Evolutionary conservation across 1,140 invertebrate genomes (phyloP), one percentile per base, ranked within the genome.

Genomic region (Epicauta chinensis): DNA sequence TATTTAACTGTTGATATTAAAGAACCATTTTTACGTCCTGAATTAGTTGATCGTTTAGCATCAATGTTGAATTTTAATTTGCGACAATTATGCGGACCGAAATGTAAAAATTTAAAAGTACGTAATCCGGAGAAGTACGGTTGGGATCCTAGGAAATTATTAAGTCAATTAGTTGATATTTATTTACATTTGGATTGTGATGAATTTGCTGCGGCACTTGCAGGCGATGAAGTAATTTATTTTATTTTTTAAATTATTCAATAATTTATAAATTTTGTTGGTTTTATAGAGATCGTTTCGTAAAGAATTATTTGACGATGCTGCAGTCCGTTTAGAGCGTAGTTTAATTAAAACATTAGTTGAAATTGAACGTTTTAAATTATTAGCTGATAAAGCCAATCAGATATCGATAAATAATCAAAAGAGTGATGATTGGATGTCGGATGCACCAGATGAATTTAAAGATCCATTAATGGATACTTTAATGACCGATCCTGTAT

Each of bases 41-140:
- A 97, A 73, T 74, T 99, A 37, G 92, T 93, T 12, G 90, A 93
- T 64, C 78, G 94, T 35, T 79, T 99, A 11, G 93, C 94, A 47
- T 93, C 93, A 38, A 98, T 99, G 96, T 77, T 99, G 41, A 98
- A 98, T 73, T 97, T 96, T 72, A 97, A 97, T 75, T 74, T 98
- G 32, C 87, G 93, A 67, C 93, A 99, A 70, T 75, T 98, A n/a
- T 96, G 93, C 69, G 95, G 96, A 2, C 87, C 92, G 17, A 98
- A 98, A 71, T 98, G 93, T 74, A 94, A 93, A 69, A 93, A 97
- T 75, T 77, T 99, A 23, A 98, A 97, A 78, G 95, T 98, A n/a
- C 83, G 86, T 41, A 89, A 90, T 61, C 91, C 93, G 2, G 87
- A 93, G 50, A 94, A 94, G 67, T 98, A 97, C 69, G 90, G 91